phyloP scores from a whole-genome alignment of 92 coral and sea anemone genomes.

The Porites rus region DNA sequence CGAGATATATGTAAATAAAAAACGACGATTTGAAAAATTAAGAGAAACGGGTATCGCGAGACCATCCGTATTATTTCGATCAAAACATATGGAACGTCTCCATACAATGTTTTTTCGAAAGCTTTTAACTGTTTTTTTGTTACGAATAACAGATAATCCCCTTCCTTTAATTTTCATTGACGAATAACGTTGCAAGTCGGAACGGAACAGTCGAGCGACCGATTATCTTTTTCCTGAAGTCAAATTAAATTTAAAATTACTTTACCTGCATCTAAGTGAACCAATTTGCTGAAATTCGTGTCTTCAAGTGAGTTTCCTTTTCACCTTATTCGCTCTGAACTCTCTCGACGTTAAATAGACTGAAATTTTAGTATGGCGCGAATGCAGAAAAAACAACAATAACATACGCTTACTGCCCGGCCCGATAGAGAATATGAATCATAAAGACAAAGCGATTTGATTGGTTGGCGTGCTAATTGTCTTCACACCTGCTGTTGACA shows the following conservation, averaged over 20 bases:
- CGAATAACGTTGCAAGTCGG: neutral
- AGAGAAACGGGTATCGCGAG: neutral
- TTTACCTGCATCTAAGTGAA: constrained; percentile 31
- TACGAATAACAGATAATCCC: constrained; percentile 19
- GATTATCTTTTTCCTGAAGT: constrained; percentile 1
- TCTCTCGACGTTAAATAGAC: constrained; percentile 31
- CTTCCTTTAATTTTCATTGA: constrained; percentile 29
- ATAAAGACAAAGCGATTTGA: constrained; percentile 3
- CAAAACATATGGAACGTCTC: neutral
- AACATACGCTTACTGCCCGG: constrained; percentile 13
- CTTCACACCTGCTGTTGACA: constrained; percentile 39
- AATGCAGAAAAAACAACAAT: constrained; percentile 18
- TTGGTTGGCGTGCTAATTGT: constrained; percentile 36
- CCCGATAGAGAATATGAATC: constrained; percentile 3
- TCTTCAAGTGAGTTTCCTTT: neutral
- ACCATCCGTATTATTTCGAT: neutral
- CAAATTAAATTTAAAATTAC: neutral
- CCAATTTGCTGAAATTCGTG: neutral
- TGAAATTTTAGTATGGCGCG: constrained; percentile 28
- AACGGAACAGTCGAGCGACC: neutral
- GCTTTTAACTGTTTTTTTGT: neutral
- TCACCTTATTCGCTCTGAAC: neutral
- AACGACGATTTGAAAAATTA: constrained; percentile 13
- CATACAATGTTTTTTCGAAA: neutral
- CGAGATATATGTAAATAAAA: constrained; percentile 34